Evolutionary conservation across 2,888 invertebrate species (phyloP), one percentile per base, ranked within the genome.

Genomic region (Sarcophaga subvicina): DNA sequence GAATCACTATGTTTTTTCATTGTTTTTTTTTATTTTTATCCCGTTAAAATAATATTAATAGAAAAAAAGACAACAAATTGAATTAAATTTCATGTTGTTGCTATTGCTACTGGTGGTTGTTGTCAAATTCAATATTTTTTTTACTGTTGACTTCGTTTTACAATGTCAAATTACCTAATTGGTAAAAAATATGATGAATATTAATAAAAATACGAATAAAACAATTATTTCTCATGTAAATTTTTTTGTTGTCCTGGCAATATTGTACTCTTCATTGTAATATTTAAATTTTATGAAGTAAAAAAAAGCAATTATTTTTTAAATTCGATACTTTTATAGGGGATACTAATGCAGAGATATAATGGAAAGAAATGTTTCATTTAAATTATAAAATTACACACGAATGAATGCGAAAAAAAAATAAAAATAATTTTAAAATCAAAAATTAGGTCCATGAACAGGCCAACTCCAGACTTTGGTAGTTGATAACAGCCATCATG

Each of bases 31-130:
- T 14, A 62, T 83, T 78, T 80, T 79, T 59, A 59, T 73, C 12
- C 49, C 70, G n/a, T 22, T 27, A 64, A 37, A 37, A 37, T 37
- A 37, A 37, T 37, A 37, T 37, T 37, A 37, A 10, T 37, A 63
- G 73, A 66, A 82, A 59, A 72, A 73, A 63, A 77, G 62, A 80
- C 14, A 27, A 80, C 60, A 81, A 84, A 87, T 87, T 87, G 84
- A 87, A 87, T 84, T 87, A 87, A 84, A 84, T 87, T 75, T 76
- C 71, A 80, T 79, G 1, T 14, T 54, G 12, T 17, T 54, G 12
- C 54, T 54, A 14, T 54, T 77, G 20, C n/a, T 45, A 47, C 64
- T 71, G 63, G 14, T 71, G 77, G 71, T 66, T 62, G 45, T 45
- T 62, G 45, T n/a, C 67, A 85, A 76, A 49, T 76, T 63, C 20